phyloP scores from a whole-genome alignment of 2,113 vertebrate species.

The Hyla sarda region DNA sequence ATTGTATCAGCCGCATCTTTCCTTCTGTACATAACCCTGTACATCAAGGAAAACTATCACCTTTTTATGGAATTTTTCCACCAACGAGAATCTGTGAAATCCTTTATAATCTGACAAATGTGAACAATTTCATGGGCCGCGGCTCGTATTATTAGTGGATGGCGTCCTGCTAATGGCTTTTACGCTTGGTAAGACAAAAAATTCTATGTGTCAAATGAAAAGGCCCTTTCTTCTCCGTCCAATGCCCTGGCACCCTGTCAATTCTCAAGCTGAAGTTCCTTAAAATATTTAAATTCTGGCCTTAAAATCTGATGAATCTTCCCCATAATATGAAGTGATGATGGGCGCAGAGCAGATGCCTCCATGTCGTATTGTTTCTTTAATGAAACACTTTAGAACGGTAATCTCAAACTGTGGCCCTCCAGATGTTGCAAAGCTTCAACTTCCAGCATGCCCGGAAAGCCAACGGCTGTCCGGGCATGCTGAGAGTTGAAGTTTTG shows the following conservation, averaged over 20 bases:
- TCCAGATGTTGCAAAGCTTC: no score
- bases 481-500: no score
- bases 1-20: no score
- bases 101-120: neutral
- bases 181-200: neutral
- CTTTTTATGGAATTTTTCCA: neutral
- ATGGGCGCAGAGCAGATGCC: neutral
- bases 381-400: constrained; percentile 26
- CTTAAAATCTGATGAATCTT: constrained; percentile 14
- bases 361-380: neutral
- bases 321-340: constrained; percentile 1
- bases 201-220: constrained; percentile 31
- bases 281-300: constrained; percentile 40
- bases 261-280: constrained; percentile 23
- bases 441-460: no score
- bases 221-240: constrained; percentile 43
- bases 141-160: neutral
- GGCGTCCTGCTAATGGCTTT: constrained; percentile 18
- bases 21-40: no score
- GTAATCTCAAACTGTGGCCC: no score
- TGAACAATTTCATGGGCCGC: neutral
- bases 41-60: no score
- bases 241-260: neutral
- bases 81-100: neutral
- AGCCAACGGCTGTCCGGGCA: no score